Base-by-base conservation (phyloP, 2,797 vertebrate species). In the Pipistrellus nathusii region DNA sequence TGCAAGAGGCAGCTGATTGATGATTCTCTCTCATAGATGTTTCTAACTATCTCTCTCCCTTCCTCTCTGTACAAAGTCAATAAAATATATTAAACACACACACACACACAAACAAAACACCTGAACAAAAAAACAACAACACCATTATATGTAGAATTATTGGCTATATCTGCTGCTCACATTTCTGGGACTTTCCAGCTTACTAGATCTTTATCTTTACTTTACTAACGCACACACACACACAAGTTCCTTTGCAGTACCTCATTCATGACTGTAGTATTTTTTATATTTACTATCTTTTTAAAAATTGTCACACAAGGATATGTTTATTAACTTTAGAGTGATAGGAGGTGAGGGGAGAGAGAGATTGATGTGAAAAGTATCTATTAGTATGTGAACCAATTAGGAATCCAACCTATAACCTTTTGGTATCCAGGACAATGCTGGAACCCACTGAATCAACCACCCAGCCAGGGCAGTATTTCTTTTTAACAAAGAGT, bases 401-500 rank as follows among this genome's bases (percentile, higher is more conserved):
- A 8, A 32, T 17, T 9, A n/a, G 64, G n/a, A 32, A 66, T 66
- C 64, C n/a, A 66, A 10, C n/a, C n/a, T 20, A 17, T 20, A 68
- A 20, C 14, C n/a, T 66, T 66, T 35, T 68, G n/a, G n/a, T 66
- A 8, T 68, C n/a, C 17, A 32, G n/a, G 64, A 68, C 17, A 32
- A 32, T 0, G 8, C 64, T 35, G 3, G 17, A 68, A 68, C 64
- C 15, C 8, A 66, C 17, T 8, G 4, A 68, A 32, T 17, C 64
- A 68, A 32, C n/a, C 64, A 68, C 17, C n/a, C n/a, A 32, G 64
- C 64, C n/a, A 68, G 17, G 17, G 15, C 14, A 32, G 41, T 35
- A 41, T 80, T 83, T 93, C 9, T 41, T 66, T 95, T 85, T 82
- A 93, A 66, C 35, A 44, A 78, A 41, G 12, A 83, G 5, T 14